Evolutionary conservation across 2,113 vertebrate genomes (phyloP).

Genomic region (Dinomys branickii): DNA sequence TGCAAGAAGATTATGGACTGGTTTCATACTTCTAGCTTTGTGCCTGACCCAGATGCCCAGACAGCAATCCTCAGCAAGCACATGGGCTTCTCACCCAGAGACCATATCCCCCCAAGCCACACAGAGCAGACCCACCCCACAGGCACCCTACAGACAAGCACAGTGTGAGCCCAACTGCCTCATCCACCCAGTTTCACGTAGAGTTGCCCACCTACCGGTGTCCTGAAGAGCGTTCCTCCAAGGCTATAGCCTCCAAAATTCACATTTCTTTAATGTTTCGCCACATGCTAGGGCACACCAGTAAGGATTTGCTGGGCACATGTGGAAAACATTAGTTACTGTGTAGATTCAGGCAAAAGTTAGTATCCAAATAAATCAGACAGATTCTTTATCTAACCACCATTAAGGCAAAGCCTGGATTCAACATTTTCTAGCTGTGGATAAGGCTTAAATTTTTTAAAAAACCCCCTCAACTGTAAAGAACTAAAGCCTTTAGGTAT

Average conservation of each 20-base stretch:
- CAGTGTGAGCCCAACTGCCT: not conserved
- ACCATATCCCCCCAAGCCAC: not conserved
- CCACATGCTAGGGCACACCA: slow-evolving; percentile 59
- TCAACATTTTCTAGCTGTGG: slow-evolving; percentile 83
- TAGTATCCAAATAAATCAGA: slow-evolving; percentile 85
- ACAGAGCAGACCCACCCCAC: not conserved
- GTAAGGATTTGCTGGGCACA: slow-evolving; percentile 79
- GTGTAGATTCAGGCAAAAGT: slow-evolving; percentile 82
- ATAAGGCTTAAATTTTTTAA: slow-evolving; percentile 71
- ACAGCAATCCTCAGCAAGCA: not conserved
- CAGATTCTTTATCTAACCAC: slow-evolving; percentile 83
- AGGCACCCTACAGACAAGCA: not conserved
- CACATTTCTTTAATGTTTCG: slow-evolving; percentile 54
- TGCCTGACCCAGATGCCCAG: not conserved
- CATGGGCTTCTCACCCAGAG: not conserved
- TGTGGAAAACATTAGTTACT: slow-evolving; percentile 85
- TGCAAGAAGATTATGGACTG: not conserved
- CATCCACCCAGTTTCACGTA: not conserved
- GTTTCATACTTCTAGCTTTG: not conserved
- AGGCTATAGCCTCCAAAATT: not conserved
- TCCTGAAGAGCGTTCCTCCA: not conserved
- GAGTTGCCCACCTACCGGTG: not conserved
- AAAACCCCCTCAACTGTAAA: slow-evolving; percentile 77
- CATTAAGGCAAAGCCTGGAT: slow-evolving; percentile 83
- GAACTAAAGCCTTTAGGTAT: slow-evolving; percentile 69